Percentiles rank a stretch among this genome's conserved stretches.
These are phyloP conservation scores for Chaetoderma sp. DNA, from an alignment of 2,888 invertebrate species.

Conservation along the genomic window DNA sequence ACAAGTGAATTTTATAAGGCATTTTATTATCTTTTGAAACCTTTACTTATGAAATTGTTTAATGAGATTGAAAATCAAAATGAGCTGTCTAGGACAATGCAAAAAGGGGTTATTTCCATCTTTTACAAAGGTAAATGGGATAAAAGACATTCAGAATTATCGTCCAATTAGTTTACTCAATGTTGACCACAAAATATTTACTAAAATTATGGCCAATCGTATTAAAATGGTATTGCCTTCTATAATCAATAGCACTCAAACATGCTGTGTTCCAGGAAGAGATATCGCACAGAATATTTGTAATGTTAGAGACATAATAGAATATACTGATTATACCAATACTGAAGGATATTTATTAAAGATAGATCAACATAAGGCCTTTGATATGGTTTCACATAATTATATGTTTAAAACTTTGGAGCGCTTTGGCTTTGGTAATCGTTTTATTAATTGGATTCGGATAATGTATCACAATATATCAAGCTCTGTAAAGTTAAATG, in stretches of 20 bases:
- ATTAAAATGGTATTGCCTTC: constrained; percentile 26
- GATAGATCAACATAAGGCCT: constrained; percentile 45
- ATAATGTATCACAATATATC: constrained; percentile 31
- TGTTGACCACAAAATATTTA: constrained; percentile 41
- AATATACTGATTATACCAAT: constrained; percentile 36
- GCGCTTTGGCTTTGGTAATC: constrained; percentile 36
- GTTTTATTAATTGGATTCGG: constrained; percentile 35
- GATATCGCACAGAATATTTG: constrained; percentile 40
- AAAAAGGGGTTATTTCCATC: no score
- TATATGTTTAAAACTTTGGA: constrained; percentile 36
- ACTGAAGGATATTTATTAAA: constrained; percentile 30
- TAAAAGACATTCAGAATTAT: no score
- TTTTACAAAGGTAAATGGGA: no score
- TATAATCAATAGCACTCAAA: no score
- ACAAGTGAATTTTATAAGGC: no score
- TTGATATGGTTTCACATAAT: constrained; percentile 38
- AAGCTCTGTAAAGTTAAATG: background rate
- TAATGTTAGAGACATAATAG: constrained; percentile 33
- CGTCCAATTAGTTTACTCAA: constrained; percentile 42
- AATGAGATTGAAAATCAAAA: no score
- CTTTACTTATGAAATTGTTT: no score
- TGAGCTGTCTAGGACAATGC: no score
- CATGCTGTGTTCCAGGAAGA: constrained; percentile 36
- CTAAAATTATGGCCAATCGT: constrained; percentile 35
- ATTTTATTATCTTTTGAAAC: no score